Percentiles rank a stretch among this genome's conserved stretches.
phyloP scores from a whole-genome alignment of 2,797 vertebrate species.

The Pseudomugil gertrudae region DNA sequence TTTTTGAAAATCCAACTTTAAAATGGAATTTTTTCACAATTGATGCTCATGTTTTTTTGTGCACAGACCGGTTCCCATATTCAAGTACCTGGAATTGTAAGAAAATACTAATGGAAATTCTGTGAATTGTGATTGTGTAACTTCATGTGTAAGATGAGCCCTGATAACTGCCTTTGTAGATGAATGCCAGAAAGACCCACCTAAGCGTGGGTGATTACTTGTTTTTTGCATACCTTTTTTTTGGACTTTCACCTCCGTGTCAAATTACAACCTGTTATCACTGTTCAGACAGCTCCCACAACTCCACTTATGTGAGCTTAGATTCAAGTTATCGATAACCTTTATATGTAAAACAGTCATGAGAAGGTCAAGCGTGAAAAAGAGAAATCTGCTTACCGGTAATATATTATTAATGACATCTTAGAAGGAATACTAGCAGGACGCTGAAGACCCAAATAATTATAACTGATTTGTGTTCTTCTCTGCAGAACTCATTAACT shows the following conservation, averaged over 20 bases:
- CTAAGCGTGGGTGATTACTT: not conserved
- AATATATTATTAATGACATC: too few relatives aligned
- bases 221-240: too few relatives aligned
- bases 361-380: too few relatives aligned
- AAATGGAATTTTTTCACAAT: not conserved
- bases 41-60: not conserved
- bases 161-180: constrained; percentile 10
- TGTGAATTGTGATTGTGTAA: constrained; percentile 11
- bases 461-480: not conserved
- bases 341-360: too few relatives aligned
- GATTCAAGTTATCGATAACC: not conserved
- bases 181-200: not conserved
- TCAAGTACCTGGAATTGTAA: too few relatives aligned
- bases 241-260: not conserved
- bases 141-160: not conserved
- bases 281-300: not conserved
- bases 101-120: not conserved
- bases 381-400: too few relatives aligned
- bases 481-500: not conserved
- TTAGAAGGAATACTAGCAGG: too few relatives aligned
- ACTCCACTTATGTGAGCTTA: not conserved
- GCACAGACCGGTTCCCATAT: too few relatives aligned
- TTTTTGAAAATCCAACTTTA: too few relatives aligned
- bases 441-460: too few relatives aligned
- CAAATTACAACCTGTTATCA: not conserved